Percentiles rank a stretch among this genome's conserved stretches.
These are phyloP conservation scores for Seriola aureovittata DNA, from an alignment of 2,113 vertebrate genomes.

Conservation along the genomic window DNA sequence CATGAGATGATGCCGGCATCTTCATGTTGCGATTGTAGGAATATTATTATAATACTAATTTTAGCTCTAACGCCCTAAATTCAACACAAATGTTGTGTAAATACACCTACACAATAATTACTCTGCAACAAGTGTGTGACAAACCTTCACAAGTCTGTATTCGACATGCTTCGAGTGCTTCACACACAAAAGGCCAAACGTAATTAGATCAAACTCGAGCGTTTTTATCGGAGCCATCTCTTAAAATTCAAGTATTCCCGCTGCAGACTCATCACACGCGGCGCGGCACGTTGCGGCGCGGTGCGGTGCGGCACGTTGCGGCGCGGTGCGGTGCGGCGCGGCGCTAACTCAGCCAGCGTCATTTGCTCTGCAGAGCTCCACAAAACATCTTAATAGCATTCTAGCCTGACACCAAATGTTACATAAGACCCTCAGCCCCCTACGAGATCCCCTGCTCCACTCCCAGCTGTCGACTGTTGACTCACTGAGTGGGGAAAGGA, in stretches of 20 bases:
- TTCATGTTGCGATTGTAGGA: neutral
- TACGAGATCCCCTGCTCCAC: constrained; percentile 46
- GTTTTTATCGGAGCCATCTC: neutral
- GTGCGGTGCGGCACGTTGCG: too few relatives aligned
- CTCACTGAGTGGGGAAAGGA: constrained; percentile 59
- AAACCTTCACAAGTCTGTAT: constrained; percentile 1
- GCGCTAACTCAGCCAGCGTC: neutral
- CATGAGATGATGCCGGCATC: neutral
- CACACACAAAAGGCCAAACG: neutral
- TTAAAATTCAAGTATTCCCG: constrained; percentile 4
- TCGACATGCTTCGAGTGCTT: neutral
- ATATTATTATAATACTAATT: neutral
- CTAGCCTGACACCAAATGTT: constrained; percentile 60
- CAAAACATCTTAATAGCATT: constrained; percentile 70
- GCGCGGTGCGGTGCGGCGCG: neutral
- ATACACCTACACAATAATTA: neutral
- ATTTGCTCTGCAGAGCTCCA: constrained; percentile 38
- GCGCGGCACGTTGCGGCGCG: too few relatives aligned
- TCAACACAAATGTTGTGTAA: neutral
- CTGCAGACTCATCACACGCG: neutral
- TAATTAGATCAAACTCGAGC: constrained; percentile 20
- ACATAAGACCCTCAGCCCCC: constrained; percentile 59
- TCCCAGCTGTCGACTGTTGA: constrained; percentile 66
- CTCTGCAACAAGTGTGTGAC: neutral
- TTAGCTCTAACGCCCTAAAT: neutral